These are phyloP conservation scores for Colletes collaris DNA, from an alignment of 2,888 invertebrate genomes.

Conservation along the genomic window DNA sequence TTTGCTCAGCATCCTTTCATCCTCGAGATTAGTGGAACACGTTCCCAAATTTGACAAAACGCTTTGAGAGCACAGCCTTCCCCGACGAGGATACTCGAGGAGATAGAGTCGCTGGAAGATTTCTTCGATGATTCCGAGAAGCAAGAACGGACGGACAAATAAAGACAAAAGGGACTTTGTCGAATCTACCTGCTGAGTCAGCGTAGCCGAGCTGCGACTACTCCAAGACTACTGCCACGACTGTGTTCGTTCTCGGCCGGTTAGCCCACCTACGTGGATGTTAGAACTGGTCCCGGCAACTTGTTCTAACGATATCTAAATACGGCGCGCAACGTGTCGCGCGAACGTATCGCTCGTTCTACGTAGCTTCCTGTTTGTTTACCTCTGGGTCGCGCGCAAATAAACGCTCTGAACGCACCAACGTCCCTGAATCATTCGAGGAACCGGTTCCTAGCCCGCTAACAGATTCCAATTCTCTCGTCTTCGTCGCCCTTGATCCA, in stretches of 20 bases:
- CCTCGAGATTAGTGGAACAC: conserved; percentile 19
- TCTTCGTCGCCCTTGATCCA: conserved; percentile 16
- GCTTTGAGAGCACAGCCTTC: background rate
- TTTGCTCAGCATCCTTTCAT: conserved; percentile 22
- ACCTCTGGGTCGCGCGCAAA: conserved; percentile 22
- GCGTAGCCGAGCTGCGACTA: conserved; percentile 50
- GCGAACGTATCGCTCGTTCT: conserved; percentile 32
- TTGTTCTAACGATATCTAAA: conserved; percentile 60
- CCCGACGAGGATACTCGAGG: conserved; percentile 18
- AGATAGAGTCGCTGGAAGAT: conserved; percentile 11
- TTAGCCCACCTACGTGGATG: conserved; percentile 63
- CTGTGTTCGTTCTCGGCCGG: conserved; percentile 32
- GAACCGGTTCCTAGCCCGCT: conserved; percentile 33
- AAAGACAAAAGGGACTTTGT: conserved; percentile 66
- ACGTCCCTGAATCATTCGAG: background rate
- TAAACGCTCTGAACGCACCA: conserved; percentile 1
- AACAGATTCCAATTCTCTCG: conserved; percentile 11
- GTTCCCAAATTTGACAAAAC: conserved; percentile 27
- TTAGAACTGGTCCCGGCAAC: conserved; percentile 49
- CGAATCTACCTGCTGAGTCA: conserved; percentile 65
- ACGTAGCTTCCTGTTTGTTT: conserved; percentile 18
- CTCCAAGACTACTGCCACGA: conserved; percentile 25
- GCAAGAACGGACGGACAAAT: conserved; percentile 19
- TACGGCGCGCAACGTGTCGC: conserved; percentile 43
- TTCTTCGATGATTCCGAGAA: conserved; percentile 54